phyloP scores from a whole-genome alignment of 2,113 vertebrate species.

The Gymnobelideus leadbeateri region DNA sequence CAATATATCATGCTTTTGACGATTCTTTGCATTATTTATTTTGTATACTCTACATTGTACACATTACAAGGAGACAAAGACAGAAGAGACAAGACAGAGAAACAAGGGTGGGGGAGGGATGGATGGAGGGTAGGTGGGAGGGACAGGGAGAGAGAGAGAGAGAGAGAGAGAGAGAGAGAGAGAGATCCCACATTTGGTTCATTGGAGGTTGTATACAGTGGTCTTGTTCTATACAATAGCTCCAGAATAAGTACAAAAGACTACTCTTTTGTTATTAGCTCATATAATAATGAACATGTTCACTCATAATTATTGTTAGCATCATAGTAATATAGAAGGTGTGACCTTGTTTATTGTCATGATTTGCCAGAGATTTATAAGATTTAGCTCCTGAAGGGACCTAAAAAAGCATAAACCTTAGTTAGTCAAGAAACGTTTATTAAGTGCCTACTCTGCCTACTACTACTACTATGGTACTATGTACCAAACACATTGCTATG shows the following conservation, averaged over 20 bases:
- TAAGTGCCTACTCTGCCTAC: background rate
- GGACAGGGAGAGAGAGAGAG: no score
- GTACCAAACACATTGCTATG: background rate
- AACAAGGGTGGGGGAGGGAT: background rate
- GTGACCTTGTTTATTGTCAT: background rate
- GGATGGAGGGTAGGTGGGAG: background rate
- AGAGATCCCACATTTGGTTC: background rate
- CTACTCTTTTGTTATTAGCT: background rate
- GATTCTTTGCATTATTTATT: conserved; percentile 26
- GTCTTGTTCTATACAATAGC: background rate
- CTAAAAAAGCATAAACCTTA: background rate
- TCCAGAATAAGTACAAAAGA: background rate
- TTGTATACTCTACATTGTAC: background rate
- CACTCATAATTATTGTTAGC: background rate
- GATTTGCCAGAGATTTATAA: background rate
- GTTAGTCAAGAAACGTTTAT: background rate
- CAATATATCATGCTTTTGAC: background rate
- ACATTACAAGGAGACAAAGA: background rate
- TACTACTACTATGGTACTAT: no score
- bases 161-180: background rate
- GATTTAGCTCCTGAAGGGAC: background rate
- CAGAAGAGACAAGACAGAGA: no score
- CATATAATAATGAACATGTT: background rate
- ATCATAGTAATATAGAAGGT: background rate
- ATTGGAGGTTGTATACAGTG: background rate